These are phyloP conservation scores for Acipenser transmontanus DNA, from an alignment of 2,797 vertebrate genomes.

Conservation along the genomic window DNA sequence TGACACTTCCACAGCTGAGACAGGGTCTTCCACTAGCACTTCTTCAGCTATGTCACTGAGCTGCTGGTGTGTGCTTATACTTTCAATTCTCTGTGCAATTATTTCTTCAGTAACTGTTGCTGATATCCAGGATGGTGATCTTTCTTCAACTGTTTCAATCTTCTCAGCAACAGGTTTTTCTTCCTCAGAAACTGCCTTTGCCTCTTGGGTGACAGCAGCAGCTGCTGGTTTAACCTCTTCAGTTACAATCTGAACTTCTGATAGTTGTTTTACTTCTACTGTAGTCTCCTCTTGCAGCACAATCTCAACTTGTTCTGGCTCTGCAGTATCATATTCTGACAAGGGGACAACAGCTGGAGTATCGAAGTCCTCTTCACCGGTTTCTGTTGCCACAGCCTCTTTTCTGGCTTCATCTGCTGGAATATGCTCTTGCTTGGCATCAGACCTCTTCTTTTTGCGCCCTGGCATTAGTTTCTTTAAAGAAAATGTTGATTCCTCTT, in stretches of 20 bases:
- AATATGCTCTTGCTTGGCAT: constrained; percentile 67
- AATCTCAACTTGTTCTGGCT: constrained; percentile 55
- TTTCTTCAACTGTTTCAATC: constrained; percentile 56
- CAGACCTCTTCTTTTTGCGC: constrained; percentile 81
- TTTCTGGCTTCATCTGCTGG: constrained; percentile 60
- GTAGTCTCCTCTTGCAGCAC: constrained; percentile 26
- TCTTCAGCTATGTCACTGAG: constrained; percentile 59
- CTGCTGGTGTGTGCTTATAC: constrained; percentile 47
- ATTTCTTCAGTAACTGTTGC: constrained; percentile 59
- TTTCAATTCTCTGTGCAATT: constrained; percentile 52
- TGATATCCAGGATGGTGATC: constrained; percentile 92
- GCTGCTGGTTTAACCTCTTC: constrained; percentile 20
- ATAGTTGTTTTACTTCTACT: constrained; percentile 38
- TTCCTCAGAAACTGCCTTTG: constrained; percentile 23
- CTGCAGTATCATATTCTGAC: constrained; percentile 81
- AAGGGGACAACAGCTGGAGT: constrained; percentile 92
- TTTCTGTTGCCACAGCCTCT: constrained; percentile 49
- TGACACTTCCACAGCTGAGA: constrained; percentile 43
- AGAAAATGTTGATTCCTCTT: constrained; percentile 85
- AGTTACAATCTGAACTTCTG: constrained; percentile 22
- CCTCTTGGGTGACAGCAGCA: no score
- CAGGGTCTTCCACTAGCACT: constrained; percentile 44
- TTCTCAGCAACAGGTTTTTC: not conserved
- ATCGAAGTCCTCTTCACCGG: constrained; percentile 76
- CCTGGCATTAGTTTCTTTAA: constrained; percentile 87